phyloP scores from a whole-genome alignment of 2,797 vertebrate genomes.

The Acridotheres tristis region DNA sequence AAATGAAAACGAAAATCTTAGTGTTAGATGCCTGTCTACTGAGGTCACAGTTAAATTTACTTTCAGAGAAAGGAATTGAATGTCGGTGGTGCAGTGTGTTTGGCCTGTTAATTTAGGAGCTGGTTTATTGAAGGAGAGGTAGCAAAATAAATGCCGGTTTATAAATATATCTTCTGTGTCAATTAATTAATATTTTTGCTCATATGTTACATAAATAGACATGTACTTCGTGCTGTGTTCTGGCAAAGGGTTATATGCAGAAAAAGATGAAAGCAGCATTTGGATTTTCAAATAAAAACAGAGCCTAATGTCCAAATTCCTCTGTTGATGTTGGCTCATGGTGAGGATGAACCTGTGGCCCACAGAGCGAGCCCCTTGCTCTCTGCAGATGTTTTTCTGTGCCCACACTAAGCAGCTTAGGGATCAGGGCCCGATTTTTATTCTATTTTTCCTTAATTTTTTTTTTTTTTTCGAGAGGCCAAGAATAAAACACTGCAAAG shows the following conservation, averaged over 20 bases:
- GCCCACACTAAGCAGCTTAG: neutral
- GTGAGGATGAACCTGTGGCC: conserved; percentile 25
- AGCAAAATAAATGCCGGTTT: conserved; percentile 5
- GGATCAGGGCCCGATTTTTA: neutral
- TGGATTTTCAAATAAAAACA: conserved; percentile 55
- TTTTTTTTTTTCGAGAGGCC: neutral
- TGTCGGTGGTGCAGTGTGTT: neutral
- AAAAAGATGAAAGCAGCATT: conserved; percentile 47
- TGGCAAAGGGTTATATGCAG: neutral
- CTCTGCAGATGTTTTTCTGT: conserved; percentile 36
- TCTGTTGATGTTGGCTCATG: conserved; percentile 45
- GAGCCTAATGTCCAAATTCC: conserved; percentile 25
- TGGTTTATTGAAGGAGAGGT: neutral
- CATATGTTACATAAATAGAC: conserved; percentile 17
- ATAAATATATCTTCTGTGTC: conserved; percentile 19
- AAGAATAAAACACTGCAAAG: neutral
- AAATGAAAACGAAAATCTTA: conserved; percentile 16
- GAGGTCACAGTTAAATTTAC: conserved; percentile 54
- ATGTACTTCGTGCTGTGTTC: neutral
- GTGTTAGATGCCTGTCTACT: conserved; percentile 51
- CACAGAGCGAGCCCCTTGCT: neutral
- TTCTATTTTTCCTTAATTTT: neutral
- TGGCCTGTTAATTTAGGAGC: conserved; percentile 22
- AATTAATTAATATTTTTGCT: conserved; percentile 55
- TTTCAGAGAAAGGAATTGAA: conserved; percentile 34